These are phyloP conservation scores for Catalaphyllia jardinei DNA, from an alignment of 64 coral and sea anemone species.

Conservation along the genomic window DNA sequence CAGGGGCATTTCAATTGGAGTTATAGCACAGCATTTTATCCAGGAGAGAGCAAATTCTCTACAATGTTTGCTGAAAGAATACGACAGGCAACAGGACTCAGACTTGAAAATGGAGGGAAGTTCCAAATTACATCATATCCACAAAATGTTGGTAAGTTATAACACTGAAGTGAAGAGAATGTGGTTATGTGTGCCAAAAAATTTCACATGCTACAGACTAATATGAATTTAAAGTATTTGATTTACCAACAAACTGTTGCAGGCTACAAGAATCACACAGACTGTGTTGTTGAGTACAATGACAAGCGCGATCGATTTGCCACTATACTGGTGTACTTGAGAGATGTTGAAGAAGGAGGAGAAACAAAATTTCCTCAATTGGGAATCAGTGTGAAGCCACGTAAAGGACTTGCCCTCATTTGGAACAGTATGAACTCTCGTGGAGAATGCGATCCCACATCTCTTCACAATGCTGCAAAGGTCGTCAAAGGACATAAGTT, in stretches of 20 bases:
- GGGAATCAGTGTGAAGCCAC: constrained; percentile 89
- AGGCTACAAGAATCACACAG: constrained; percentile 99
- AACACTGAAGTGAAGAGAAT: too few relatives aligned
- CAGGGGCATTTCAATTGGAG: constrained; percentile 86
- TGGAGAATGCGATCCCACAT: constrained; percentile 86
- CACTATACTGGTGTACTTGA: constrained; percentile 90
- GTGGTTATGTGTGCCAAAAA: too few relatives aligned
- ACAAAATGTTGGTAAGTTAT: constrained; percentile 83
- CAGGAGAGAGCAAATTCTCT: constrained; percentile 97
- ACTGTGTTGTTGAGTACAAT: constrained; percentile 72
- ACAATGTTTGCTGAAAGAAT: constrained; percentile 75
- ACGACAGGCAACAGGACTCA: constrained; percentile 75
- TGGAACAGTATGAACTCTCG: constrained; percentile 92
- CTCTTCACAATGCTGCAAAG: constrained; percentile 88
- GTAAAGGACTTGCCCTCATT: constrained; percentile 90
- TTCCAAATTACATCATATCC: constrained; percentile 99
- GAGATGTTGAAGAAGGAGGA: constrained; percentile 83
- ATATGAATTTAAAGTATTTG: not conserved
- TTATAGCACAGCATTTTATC: constrained; percentile 97
- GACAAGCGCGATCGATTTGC: constrained; percentile 92
- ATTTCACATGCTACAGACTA: too few relatives aligned
- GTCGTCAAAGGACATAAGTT: constrained; percentile 91
- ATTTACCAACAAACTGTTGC: constrained; percentile 1
- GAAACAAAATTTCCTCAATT: constrained; percentile 90
- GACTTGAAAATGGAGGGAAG: constrained; percentile 90